These are phyloP conservation scores for Scaptomyza flava DNA, from an alignment of 2,888 invertebrate species.

Conservation along the genomic window DNA sequence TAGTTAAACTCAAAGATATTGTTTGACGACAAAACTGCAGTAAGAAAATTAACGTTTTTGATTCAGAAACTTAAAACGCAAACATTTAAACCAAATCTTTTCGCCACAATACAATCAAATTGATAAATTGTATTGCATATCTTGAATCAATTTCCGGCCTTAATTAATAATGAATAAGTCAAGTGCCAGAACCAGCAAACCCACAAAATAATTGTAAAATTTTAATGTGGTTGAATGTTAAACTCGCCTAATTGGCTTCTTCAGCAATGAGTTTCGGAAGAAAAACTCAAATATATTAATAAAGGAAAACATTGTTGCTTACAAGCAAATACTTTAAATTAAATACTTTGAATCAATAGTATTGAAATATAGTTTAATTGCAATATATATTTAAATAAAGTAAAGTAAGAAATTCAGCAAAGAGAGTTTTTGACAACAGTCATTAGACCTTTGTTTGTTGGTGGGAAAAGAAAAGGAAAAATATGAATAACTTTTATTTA, in stretches of 20 bases:
- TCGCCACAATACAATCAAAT: neutral
- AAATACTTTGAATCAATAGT: neutral
- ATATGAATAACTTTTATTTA: no score
- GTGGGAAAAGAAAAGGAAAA: no score
- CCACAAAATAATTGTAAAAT: conserved; percentile 5
- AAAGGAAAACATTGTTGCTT: no score
- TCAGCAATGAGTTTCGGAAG: neutral
- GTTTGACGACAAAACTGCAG: neutral
- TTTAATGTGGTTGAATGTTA: conserved; percentile 1
- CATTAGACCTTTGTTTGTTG: no score
- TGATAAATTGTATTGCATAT: neutral
- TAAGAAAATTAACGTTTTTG: neutral
- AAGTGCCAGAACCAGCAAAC: neutral
- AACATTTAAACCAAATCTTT: neutral
- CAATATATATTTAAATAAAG: neutral
- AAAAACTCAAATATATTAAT: neutral
- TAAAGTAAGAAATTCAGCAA: neutral
- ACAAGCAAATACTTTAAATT: neutral
- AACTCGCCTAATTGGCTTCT: conserved; percentile 10
- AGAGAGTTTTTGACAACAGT: no score
- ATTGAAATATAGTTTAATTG: neutral
- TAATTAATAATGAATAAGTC: neutral
- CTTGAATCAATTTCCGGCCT: neutral
- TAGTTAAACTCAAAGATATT: neutral
- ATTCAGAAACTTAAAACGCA: neutral